Evolutionary conservation across 2,113 vertebrate species (phyloP).

Genomic region (Planiliza haematocheilus): DNA sequence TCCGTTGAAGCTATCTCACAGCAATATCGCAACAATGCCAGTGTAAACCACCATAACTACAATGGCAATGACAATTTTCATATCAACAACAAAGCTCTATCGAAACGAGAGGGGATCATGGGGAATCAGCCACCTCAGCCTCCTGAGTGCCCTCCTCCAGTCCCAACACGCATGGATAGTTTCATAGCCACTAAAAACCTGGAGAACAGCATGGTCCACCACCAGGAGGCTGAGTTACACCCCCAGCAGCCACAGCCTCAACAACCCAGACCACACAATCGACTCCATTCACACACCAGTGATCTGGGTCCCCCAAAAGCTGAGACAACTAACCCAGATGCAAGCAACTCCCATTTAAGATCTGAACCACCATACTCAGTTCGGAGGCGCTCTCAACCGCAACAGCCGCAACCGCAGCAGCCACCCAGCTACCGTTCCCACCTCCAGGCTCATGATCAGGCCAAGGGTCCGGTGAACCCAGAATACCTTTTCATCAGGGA

Average conservation of each 20-base stretch:
- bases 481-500: slow-evolving; percentile 59
- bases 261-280: slow-evolving; percentile 44
- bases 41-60: slow-evolving; percentile 29
- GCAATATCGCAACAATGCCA: slow-evolving; percentile 59
- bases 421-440: slow-evolving; percentile 51
- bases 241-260: slow-evolving; percentile 56
- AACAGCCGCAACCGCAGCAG: slow-evolving; percentile 44
- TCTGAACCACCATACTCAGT: slow-evolving; percentile 57
- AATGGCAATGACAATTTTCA: slow-evolving; percentile 41
- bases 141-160: slow-evolving; percentile 66
- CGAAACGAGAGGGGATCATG: slow-evolving; percentile 45
- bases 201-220: slow-evolving; percentile 67
- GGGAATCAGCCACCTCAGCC: slow-evolving; percentile 26
- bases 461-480: slow-evolving; percentile 39
- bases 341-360: slow-evolving; percentile 16
- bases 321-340: slow-evolving; percentile 37
- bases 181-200: slow-evolving; percentile 72
- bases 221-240: slow-evolving; percentile 42
- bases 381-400: slow-evolving; percentile 55
- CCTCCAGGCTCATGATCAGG: slow-evolving; percentile 47
- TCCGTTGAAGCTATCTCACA: slow-evolving; percentile 73
- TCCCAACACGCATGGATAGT: slow-evolving; percentile 75
- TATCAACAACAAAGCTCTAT: slow-evolving; percentile 49
- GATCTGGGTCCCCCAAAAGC: neutral
- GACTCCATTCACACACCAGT: slow-evolving; percentile 24